Base-by-base conservation (phyloP, 2,888 invertebrate species). In the Drosophila merina region DNA sequence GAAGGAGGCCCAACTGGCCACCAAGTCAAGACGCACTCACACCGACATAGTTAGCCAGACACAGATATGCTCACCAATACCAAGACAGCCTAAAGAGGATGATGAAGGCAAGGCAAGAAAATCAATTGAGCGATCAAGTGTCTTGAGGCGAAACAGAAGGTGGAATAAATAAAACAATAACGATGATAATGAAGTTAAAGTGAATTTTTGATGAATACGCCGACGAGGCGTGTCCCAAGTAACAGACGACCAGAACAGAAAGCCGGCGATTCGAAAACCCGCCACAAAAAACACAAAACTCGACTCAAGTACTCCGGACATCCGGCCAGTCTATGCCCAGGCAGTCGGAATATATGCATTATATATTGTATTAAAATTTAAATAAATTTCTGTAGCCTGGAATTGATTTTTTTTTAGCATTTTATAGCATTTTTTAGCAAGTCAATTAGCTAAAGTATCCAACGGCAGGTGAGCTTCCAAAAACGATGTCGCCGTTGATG, bases 101-200 rank as follows among this genome's bases (percentile, higher is more conserved):
- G 68, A 45, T 59, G 50, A 45, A 56, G 70, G 59, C 49, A 36
- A 72, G 58, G 58, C 80, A 88, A 36, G 69, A 70, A 88, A 89
- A 89, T 89, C 89, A 89, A 89, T 89, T 89, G 89, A 89, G 89
- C 90, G 89, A 90, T 89, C 89, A 89, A 88, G 90, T 90, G 89
- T 89, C 90, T 89, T 88, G 86, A 87, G 90, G 90, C 89, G 89
- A 90, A 90, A 90, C 89, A 90, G 90, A 90, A 90, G 89, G 89
- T 89, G 90, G 90, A 90, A 90, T 90, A 90, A 89, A 90, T 89
- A 89, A 90, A 89, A 89, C 89, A 89, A 89, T 90, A 89, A 90
- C 83, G 79, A 90, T 86, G 90, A 89, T 90, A 89, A 90, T 89
- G 90, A 89, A 89, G 90, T 89, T 90, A 89, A 90, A 90, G 89